phyloP scores from a whole-genome alignment of 2,113 vertebrate species.

The Xerus inauris region DNA sequence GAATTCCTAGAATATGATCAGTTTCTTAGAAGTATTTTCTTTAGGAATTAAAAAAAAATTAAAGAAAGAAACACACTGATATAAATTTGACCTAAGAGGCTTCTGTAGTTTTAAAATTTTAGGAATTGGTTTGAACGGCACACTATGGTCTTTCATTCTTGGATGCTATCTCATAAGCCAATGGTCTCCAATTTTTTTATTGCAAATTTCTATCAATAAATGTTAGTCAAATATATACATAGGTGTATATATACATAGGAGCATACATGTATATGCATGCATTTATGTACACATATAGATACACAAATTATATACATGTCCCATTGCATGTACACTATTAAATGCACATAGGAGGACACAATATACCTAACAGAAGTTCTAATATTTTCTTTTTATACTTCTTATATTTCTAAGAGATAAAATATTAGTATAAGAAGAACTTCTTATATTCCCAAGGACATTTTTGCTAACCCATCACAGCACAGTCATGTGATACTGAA shows the following conservation, averaged over 20 bases:
- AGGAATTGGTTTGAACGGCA: conserved; percentile 25
- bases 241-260: neutral
- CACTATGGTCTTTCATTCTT: neutral
- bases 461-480: neutral
- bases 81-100: conserved; percentile 13
- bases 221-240: neutral
- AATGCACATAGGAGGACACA: conserved; percentile 29
- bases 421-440: neutral
- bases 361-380: neutral
- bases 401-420: no score
- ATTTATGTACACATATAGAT: neutral
- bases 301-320: neutral
- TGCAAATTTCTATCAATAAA: conserved; percentile 45
- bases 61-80: conserved; percentile 1
- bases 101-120: neutral
- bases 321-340: neutral
- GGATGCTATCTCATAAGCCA: neutral
- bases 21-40: conserved; percentile 22
- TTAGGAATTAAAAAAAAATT: conserved; percentile 34
- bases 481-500: neutral
- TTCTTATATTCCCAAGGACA: neutral
- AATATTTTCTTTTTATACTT: conserved; percentile 22
- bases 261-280: neutral
- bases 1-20: conserved; percentile 21
- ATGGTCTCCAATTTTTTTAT: neutral